These are phyloP conservation scores for Meandrina meandrites DNA, from an alignment of 92 coral and sea anemone genomes.

Conservation along the genomic window DNA sequence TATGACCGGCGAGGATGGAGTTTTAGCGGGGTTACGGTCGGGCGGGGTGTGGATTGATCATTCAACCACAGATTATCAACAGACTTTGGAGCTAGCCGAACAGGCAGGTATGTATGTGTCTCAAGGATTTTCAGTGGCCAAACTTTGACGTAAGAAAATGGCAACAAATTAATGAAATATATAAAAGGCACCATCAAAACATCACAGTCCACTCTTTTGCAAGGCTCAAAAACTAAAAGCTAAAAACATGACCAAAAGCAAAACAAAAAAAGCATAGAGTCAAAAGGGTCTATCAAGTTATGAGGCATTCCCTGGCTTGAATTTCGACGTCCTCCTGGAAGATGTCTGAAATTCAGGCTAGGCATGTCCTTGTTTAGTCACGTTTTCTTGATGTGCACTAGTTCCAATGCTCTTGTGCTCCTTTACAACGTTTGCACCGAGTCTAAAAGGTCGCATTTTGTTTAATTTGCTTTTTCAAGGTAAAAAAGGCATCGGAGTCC, in stretches of 20 bases:
- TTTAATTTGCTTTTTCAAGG: slow-evolving; percentile 5
- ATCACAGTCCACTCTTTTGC: too few species aligned
- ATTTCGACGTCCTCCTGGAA: too few species aligned
- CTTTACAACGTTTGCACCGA: too few species aligned
- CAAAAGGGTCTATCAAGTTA: not conserved
- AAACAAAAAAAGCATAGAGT: too few species aligned
- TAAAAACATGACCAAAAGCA: too few species aligned
- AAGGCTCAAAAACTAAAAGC: too few species aligned
- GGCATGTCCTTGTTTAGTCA: too few species aligned
- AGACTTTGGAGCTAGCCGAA: slow-evolving; percentile 56
- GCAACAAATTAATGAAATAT: not conserved
- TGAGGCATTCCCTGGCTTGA: not conserved
- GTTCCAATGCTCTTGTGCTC: too few species aligned
- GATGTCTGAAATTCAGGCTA: too few species aligned
- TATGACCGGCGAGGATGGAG: slow-evolving; percentile 57
- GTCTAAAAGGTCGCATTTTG: not conserved
- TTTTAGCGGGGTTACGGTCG: slow-evolving; percentile 33
- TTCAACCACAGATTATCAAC: slow-evolving; percentile 68
- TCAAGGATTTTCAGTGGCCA: too few species aligned
- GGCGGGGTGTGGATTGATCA: slow-evolving; percentile 76
- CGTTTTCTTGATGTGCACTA: too few species aligned
- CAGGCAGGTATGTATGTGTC: slow-evolving; percentile 47
- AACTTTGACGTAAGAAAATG: not conserved
- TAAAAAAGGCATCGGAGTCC: slow-evolving; percentile 44
- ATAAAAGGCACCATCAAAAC: too few species aligned